These are phyloP conservation scores for Vannuccia rotundouncinata DNA, from an alignment of 2,888 invertebrate species.

Conservation along the genomic window DNA sequence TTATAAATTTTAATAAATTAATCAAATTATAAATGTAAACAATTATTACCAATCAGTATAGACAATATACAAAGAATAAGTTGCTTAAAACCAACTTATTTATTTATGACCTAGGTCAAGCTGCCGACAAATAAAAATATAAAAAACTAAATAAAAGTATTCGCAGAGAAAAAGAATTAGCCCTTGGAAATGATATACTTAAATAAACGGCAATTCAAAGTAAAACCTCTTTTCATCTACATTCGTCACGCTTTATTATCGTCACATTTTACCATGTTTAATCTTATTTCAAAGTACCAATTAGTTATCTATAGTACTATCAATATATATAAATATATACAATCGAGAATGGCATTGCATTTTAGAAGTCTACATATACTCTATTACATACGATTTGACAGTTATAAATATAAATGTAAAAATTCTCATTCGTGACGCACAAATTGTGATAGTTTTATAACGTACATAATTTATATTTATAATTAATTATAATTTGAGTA, in stretches of 20 bases:
- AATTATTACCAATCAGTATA: no score
- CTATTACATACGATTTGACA: background rate
- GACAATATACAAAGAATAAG: no score
- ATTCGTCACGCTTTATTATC: slow-evolving; percentile 8
- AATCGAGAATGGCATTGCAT: background rate
- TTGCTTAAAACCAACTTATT: no score
- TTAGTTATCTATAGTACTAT: background rate
- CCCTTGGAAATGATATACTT: no score
- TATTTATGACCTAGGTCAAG: no score
- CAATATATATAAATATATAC: no score
- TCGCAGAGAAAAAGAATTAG: no score
- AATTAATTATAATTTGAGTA: background rate
- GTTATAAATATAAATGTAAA: background rate
- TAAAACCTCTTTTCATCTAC: background rate
- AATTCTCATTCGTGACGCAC: background rate
- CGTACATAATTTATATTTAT: background rate
- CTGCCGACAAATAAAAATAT: no score
- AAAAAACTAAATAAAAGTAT: no score
- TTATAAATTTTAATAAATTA: no score
- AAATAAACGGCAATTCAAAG: background rate
- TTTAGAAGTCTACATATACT: background rate
- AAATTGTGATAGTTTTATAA: background rate
- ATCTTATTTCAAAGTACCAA: background rate
- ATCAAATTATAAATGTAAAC: no score
- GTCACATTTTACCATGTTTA: background rate